These are phyloP conservation scores for Xiphorhynchus elegans DNA, from an alignment of 2,113 vertebrate genomes.

Conservation along the genomic window DNA sequence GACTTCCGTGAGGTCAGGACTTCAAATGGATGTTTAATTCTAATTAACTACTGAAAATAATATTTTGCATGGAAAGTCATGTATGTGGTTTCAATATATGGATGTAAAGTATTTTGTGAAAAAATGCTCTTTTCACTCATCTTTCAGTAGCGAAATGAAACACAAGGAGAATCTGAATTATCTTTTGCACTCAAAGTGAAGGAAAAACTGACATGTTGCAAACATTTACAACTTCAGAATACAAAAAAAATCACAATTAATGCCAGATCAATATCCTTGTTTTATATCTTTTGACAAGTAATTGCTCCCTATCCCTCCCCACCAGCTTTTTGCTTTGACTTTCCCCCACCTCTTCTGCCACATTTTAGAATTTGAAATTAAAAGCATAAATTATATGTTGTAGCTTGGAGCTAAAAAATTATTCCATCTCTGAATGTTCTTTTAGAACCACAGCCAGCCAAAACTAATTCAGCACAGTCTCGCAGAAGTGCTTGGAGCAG, in stretches of 20 bases:
- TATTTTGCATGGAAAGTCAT: background rate
- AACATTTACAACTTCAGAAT: background rate
- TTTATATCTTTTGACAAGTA: conserved; percentile 15
- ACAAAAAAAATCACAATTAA: background rate
- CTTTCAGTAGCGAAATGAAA: background rate
- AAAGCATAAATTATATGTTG: conserved; percentile 67
- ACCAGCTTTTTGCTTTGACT: background rate
- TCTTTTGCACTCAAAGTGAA: background rate
- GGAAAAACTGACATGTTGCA: background rate
- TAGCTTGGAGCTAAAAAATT: conserved; percentile 47
- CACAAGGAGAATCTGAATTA: background rate
- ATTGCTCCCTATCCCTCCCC: background rate
- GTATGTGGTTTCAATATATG: background rate
- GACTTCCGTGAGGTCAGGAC: background rate
- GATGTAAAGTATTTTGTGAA: background rate
- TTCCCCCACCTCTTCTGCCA: background rate
- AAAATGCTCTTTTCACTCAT: background rate
- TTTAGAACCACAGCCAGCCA: conserved; percentile 54
- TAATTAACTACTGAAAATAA: background rate
- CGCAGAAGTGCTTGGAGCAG: conserved; percentile 47
- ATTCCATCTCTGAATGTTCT: conserved; percentile 60
- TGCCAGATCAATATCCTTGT: conserved; percentile 12
- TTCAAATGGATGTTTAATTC: background rate
- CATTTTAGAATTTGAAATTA: conserved; percentile 67
- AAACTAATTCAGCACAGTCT: conserved; percentile 60